These are phyloP conservation scores for Tangachromis dhanisi DNA, from an alignment of 2,113 vertebrate genomes.

Conservation along the genomic window DNA sequence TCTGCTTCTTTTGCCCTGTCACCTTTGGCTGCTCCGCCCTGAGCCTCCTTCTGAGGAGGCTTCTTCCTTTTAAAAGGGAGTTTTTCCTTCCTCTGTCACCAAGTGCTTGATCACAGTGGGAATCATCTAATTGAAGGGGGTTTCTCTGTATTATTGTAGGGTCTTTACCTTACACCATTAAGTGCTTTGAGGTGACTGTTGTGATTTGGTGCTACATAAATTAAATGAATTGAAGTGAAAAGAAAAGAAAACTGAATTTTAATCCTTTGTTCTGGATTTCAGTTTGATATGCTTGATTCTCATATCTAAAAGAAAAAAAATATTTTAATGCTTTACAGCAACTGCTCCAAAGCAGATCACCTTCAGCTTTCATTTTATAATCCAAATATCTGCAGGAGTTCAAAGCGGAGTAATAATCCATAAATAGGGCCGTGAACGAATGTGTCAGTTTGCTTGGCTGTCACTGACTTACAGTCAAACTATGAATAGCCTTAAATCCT, in stretches of 20 bases:
- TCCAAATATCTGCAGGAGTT: not conserved
- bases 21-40: not conserved
- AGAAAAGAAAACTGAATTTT: not conserved
- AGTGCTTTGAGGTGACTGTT: not conserved
- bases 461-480: not conserved
- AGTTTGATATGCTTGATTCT: not conserved
- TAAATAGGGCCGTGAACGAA: not conserved
- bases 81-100: not conserved
- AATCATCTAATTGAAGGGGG: not conserved
- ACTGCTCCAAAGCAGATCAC: not conserved
- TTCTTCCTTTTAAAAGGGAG: not conserved
- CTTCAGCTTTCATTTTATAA: not conserved
- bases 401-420: not conserved
- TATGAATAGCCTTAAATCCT: slow-evolving; percentile 26
- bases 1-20: not conserved
- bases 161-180: not conserved
- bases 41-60: not conserved
- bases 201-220: not conserved
- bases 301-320: not conserved
- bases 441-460: not conserved
- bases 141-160: not conserved
- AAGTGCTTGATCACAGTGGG: not conserved
- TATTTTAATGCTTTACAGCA: not conserved
- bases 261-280: not conserved
- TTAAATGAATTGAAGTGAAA: not conserved